Evolutionary conservation across 2,113 vertebrate genomes (phyloP).

Genomic region (Athene noctua): DNA sequence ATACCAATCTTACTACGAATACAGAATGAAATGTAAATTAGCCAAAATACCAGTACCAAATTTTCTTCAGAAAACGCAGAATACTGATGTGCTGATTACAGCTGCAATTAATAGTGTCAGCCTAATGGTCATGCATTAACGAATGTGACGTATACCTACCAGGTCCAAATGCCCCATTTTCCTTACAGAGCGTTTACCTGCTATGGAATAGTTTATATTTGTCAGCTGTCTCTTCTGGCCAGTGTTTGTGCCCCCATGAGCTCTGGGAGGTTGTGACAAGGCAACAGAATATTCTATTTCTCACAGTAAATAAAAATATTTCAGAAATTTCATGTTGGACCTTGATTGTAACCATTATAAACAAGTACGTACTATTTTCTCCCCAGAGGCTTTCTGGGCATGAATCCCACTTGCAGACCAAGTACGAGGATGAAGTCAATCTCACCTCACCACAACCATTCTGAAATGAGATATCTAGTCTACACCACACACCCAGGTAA

Average conservation of each 20-base stretch:
- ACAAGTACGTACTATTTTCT: neutral
- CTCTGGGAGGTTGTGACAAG: neutral
- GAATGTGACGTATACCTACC: neutral
- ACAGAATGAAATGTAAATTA: neutral
- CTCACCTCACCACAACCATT: neutral
- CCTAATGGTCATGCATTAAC: neutral
- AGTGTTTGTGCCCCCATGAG: neutral
- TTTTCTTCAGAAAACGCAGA: neutral
- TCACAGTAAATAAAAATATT: neutral
- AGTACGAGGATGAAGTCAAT: neutral
- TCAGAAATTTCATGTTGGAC: neutral
- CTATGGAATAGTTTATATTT: neutral
- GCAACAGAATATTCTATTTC: neutral
- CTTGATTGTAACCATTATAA: neutral
- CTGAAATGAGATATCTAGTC: neutral
- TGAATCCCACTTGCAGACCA: neutral
- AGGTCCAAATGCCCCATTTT: neutral
- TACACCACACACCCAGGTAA: fast-evolving
- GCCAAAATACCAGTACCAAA: neutral
- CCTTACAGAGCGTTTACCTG: neutral
- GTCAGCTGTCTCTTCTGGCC: neutral
- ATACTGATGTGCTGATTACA: neutral
- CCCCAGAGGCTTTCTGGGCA: neutral
- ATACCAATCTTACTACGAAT: neutral
- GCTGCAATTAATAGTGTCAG: neutral